Evolutionary conservation across 30 jellyfish, hydroid and myxozoan genomes (phyloP).

Genomic region (Hydractinia symbiolongicarpus): DNA sequence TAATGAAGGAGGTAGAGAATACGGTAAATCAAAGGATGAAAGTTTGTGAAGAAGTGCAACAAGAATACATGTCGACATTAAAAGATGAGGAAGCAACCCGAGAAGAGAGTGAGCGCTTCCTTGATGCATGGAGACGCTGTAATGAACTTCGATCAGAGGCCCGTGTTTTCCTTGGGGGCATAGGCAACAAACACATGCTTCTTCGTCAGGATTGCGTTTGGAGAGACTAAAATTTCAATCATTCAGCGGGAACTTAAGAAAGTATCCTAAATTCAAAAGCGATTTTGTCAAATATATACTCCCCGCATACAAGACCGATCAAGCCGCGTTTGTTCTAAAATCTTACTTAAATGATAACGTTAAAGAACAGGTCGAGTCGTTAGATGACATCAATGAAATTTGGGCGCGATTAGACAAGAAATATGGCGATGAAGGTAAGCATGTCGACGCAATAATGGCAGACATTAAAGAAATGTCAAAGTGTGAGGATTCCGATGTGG

Average conservation of each 20-base stretch:
- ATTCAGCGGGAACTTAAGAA: conserved; percentile 15
- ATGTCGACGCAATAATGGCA: conserved; percentile 53
- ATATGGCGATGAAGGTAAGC: conserved; percentile 59
- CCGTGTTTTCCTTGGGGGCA: not conserved
- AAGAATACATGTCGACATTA: not conserved
- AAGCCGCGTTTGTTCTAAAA: conserved; percentile 19
- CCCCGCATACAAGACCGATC: not conserved
- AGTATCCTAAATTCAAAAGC: conserved; percentile 13
- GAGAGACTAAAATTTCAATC: conserved; percentile 18
- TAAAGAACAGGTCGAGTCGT: not conserved
- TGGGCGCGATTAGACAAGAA: conserved; percentile 56
- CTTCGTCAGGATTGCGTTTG: not conserved
- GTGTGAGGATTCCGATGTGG: conserved; percentile 56
- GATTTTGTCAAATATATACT: conserved; percentile 16
- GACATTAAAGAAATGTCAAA: conserved; percentile 48
- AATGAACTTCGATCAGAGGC: too few species aligned
- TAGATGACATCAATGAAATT: conserved; percentile 41
- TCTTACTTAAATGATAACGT: not conserved
- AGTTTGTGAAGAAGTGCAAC: not conserved
- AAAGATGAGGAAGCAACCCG: not conserved
- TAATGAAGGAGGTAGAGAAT: not conserved
- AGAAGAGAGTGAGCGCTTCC: not conserved
- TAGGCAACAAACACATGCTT: not conserved
- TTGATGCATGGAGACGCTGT: not conserved
- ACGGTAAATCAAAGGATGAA: not conserved